phyloP scores from a whole-genome alignment of 2,888 invertebrate genomes.

The Nebria brevicollis region DNA sequence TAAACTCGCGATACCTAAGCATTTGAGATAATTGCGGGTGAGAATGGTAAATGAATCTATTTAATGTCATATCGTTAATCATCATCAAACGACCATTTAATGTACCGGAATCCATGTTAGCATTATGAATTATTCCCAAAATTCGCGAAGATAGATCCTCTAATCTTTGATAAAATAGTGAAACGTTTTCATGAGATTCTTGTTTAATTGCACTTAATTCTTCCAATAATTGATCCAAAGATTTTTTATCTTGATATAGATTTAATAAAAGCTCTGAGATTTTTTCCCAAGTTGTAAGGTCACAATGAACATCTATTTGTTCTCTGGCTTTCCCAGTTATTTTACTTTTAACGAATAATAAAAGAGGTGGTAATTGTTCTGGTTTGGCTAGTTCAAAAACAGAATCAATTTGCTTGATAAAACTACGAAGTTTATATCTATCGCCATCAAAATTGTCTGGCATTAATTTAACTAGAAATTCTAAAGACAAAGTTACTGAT shows the following conservation, averaged over 20 bases:
- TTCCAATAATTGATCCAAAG: conserved; percentile 44
- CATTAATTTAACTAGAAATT: conserved; percentile 35
- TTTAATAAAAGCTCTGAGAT: conserved; percentile 44
- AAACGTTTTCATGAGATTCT: conserved; percentile 43
- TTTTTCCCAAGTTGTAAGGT: conserved; percentile 42
- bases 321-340: conserved; percentile 47
- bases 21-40: conserved; percentile 47
- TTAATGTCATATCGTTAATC: conserved; percentile 46
- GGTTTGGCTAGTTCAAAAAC: conserved; percentile 45
- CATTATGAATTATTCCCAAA: conserved; percentile 33
- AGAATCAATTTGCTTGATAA: conserved; percentile 48
- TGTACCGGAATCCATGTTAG: conserved; percentile 18
- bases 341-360: conserved; percentile 46
- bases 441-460: conserved; percentile 40
- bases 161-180: conserved; percentile 45
- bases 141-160: conserved; percentile 42
- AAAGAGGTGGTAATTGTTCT: not conserved
- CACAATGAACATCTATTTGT: conserved; percentile 46
- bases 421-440: conserved; percentile 40
- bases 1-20: conserved; percentile 47
- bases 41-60: conserved; percentile 47
- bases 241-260: conserved; percentile 48
- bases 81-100: conserved; percentile 39
- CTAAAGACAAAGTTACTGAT: conserved; percentile 2
- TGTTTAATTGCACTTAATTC: conserved; percentile 46